Percentiles rank a stretch among this genome's conserved stretches.
These are phyloP conservation scores for Pteropus rufus DNA, from an alignment of 2,797 vertebrate species.

Conservation along the genomic window DNA sequence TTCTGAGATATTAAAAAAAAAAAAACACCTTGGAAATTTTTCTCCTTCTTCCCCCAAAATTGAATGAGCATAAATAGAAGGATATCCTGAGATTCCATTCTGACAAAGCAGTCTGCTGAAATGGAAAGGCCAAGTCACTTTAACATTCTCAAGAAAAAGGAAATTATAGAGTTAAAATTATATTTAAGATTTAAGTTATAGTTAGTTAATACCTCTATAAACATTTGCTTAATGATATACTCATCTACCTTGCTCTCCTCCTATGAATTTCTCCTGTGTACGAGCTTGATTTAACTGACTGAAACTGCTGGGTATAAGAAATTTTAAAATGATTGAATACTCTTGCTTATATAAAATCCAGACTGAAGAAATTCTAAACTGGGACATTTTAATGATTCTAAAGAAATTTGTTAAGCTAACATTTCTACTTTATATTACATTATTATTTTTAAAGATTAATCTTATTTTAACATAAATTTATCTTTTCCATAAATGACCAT, in stretches of 20 bases:
- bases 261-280: background rate
- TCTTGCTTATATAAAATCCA: slow-evolving; percentile 6
- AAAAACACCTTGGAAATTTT: background rate
- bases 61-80: background rate
- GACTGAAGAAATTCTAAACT: slow-evolving; percentile 9
- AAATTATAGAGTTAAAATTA: background rate
- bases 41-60: rapidly evolving
- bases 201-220: slow-evolving; percentile 5
- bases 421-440: background rate
- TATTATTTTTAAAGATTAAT: slow-evolving; percentile 23
- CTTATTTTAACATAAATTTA: slow-evolving; percentile 20
- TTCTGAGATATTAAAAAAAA: background rate
- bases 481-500: background rate
- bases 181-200: slow-evolving; percentile 6
- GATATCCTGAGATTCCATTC: background rate
- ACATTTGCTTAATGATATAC: slow-evolving; percentile 6
- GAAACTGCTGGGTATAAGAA: background rate
- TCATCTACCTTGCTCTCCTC: background rate
- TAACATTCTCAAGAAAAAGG: background rate
- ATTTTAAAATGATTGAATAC: background rate
- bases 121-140: background rate
- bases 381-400: slow-evolving; percentile 20
- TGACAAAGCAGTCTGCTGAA: background rate
- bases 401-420: background rate
- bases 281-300: slow-evolving; percentile 22